Evolutionary conservation across 2,797 vertebrate species (phyloP), one percentile per base, ranked within the genome.

Genomic region (Tachyglossus aculeatus): DNA sequence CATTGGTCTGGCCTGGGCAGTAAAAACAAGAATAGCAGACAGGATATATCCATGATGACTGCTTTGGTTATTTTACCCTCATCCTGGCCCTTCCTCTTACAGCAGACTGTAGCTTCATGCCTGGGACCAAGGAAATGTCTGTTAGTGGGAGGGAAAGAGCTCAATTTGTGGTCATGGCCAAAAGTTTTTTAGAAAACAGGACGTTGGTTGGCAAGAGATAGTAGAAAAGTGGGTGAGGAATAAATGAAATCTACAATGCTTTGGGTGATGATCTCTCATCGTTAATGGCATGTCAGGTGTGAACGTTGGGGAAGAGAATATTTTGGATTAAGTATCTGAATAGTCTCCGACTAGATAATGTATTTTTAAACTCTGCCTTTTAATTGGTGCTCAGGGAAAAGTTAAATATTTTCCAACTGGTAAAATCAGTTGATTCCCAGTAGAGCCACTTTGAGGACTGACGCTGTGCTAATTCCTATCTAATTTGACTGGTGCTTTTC

Each of bases 111-210:
- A n/a, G n/a, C n/a, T n/a, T n/a, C n/a, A n/a, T n/a, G 27, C 3
- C 4, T 32, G 6, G 5, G 53, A 48, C 59, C 32, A 54, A 41
- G 53, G 61, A 45, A 25, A 22, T 33, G 57, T 68, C 19, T 41
- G 1, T 39, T 61, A 13, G 31, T 36, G 48, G 27, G 34, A 19
- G 31, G 22, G 25, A 36, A 47, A 63, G 67, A 51, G 16, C 33
- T 52, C 33, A 61, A 13, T 13, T 56, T 39, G 9, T 67, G 31
- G 36, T 19, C 47, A 52, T 11, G 10, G 9, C 59, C 62, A 13
- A 54, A 53, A 65, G 36, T n/a, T 60, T 37, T 52, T 41, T 45
- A 40, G 61, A 71, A 52, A 59, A 53, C 41, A 27, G 16, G 44
- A 36, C 48, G n/a, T 19, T 27, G 15, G 12, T 31, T 11, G 25